Evolutionary conservation across 2,797 vertebrate genomes (phyloP), one percentile per base, ranked within the genome.

Genomic region (Sarcophilus harrisii): DNA sequence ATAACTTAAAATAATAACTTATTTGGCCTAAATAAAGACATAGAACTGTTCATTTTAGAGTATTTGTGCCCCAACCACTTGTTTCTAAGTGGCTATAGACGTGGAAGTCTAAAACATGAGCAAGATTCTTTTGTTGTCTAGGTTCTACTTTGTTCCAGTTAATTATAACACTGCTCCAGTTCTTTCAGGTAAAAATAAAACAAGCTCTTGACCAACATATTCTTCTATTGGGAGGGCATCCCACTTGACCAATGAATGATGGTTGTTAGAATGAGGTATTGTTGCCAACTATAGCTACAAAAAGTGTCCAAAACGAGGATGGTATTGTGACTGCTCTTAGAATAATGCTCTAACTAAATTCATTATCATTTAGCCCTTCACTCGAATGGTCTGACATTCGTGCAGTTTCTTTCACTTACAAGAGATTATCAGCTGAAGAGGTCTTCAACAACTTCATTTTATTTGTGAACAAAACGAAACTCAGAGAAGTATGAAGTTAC

Each of bases 151-250:
- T 18, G 87, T 1, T 91, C 8, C 73, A 4, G 89, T 57, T 58
- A 95, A 54, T 45, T 30, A 90, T 21, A 91, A 38, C 45, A 81
- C 0, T 55, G 18, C 32, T 87, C n/a, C 9, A 91, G 59, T 29
- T 93, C 59, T 91, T 92, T 62, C 2, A 95, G 90, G 28, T 57
- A 38, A 66, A 96, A 96, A 96, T 57, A 95, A 93, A 45, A 73
- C 62, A 38, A 81, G 73, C 24, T 27, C 11, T 10, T 58, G 10
- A 24, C 52, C 5, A 95, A 81, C 24, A 90, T 29, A 1, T n/a
- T 92, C 94, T 93, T 29, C 6, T 28, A 2, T 12, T 87, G 24
- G 9, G 1, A 9, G n/a, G 18, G n/a, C 5, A 38, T n/a, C 6
- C 16, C 5, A 32, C 14, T 18, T 8, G 9, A 38, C n/a, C n/a